phyloP scores from a whole-genome alignment of 2,113 vertebrate species.

The Alectura lathami region DNA sequence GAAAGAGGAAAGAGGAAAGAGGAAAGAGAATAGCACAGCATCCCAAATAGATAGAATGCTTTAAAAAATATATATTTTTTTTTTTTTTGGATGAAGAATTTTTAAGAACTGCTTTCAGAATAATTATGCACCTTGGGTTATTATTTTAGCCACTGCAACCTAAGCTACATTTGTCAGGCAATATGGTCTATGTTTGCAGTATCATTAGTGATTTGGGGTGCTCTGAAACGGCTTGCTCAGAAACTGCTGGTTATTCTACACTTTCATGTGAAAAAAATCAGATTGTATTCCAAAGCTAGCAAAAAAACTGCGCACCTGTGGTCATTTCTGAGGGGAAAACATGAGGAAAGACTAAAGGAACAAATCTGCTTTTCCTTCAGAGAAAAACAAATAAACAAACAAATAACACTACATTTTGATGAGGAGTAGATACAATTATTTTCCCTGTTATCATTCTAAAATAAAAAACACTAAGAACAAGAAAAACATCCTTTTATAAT shows the following conservation, averaged over 20 bases:
- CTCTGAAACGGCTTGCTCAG: not conserved
- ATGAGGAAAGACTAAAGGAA: not conserved
- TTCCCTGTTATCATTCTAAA: not conserved
- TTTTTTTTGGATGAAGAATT: not conserved
- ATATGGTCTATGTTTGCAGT: not conserved
- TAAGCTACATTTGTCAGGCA: not conserved
- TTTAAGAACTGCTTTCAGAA: not conserved
- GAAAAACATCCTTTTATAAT: too few relatives aligned
- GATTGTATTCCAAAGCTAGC: not conserved
- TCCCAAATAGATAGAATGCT: not conserved
- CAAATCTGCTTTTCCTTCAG: not conserved
- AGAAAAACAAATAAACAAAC: not conserved
- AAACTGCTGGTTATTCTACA: not conserved
- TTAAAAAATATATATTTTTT: not conserved
- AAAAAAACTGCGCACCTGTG: not conserved
- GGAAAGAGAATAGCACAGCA: not conserved
- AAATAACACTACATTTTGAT: not conserved
- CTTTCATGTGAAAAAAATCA: not conserved
- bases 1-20: not conserved
- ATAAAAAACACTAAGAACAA: too few relatives aligned
- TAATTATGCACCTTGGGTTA: not conserved
- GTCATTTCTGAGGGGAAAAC: not conserved
- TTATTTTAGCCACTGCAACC: not conserved
- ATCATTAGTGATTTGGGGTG: not conserved
- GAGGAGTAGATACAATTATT: not conserved